Evolutionary conservation across 1,140 invertebrate species (phyloP).

Genomic region (Achroia grisella): DNA sequence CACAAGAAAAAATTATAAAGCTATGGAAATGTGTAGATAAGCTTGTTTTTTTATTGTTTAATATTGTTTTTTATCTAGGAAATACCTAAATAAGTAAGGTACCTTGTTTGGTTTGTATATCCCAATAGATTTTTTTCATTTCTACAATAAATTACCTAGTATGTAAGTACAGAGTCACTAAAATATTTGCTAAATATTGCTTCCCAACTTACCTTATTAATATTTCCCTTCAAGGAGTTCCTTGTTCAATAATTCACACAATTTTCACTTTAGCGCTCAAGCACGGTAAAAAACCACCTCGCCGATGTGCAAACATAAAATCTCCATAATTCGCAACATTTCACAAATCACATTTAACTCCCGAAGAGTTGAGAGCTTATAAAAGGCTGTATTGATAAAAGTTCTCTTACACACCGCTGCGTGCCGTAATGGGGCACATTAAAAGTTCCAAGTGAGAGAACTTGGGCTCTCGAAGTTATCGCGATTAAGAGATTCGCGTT

Average conservation of each 20-base stretch:
- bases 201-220: slow-evolving; percentile 29
- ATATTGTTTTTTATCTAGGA: no score
- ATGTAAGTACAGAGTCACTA: no score
- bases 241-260: slow-evolving; percentile 24
- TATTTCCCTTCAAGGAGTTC: slow-evolving; percentile 14
- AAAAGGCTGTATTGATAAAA: slow-evolving; percentile 27
- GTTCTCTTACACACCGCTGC: slow-evolving; percentile 17
- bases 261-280: slow-evolving; percentile 24
- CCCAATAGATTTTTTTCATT: no score
- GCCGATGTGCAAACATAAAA: slow-evolving; percentile 33
- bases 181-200: slow-evolving; percentile 9
- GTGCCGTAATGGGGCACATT: slow-evolving; percentile 17
- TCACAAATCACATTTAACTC: slow-evolving; percentile 42
- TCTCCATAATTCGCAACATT: slow-evolving; percentile 40
- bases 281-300: slow-evolving; percentile 38
- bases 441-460: slow-evolving; percentile 15
- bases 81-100: no score
- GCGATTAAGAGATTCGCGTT: not conserved
- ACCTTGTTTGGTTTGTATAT: no score
- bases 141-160: no score
- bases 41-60: no score
- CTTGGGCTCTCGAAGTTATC: slow-evolving; percentile 4
- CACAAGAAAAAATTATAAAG: no score
- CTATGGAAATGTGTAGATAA: no score
- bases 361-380: slow-evolving; percentile 16